phyloP scores from a whole-genome alignment of 1,140 invertebrate genomes.

The Lepidurus packardi region DNA sequence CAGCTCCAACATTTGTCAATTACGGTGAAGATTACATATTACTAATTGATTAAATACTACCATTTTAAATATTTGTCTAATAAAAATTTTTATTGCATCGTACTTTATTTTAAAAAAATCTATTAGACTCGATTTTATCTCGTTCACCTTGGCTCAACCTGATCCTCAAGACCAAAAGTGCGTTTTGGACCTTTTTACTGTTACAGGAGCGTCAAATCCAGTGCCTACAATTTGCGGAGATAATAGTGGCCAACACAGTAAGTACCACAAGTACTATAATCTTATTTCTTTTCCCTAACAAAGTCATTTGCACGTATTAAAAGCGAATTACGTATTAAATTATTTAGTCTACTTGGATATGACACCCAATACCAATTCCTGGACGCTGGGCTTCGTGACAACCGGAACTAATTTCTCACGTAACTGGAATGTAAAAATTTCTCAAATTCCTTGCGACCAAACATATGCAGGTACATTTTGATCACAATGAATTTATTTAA shows the following conservation, averaged over 20 bases:
- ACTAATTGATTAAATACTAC: too few species aligned
- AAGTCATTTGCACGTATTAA: conserved; percentile 33
- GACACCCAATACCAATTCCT: conserved; percentile 54
- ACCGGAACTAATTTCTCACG: conserved; percentile 55
- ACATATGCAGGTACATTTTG: neutral
- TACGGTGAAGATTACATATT: conserved; percentile 10
- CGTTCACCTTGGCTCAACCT: conserved; percentile 64
- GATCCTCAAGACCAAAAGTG: conserved; percentile 58
- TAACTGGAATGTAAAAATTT: conserved; percentile 68
- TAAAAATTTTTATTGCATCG: too few species aligned
- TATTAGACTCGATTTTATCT: conserved; percentile 61
- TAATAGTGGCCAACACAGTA: conserved; percentile 69
- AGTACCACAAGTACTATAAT: conserved; percentile 55
- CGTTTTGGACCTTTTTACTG: conserved; percentile 59
- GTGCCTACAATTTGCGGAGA: conserved; percentile 70
- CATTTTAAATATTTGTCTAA: too few species aligned
- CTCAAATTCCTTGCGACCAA: conserved; percentile 53
- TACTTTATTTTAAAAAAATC: too few species aligned
- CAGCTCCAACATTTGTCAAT: conserved; percentile 26
- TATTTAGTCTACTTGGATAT: conserved; percentile 64
- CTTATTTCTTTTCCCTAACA: conserved; percentile 16
- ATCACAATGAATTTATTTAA: neutral
- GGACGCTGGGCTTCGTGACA: conserved; percentile 61
- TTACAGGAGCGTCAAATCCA: conserved; percentile 60
- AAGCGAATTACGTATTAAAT: neutral